phyloP scores from a whole-genome alignment of 92 coral and sea anemone genomes.

The Plumapathes pennacea region DNA sequence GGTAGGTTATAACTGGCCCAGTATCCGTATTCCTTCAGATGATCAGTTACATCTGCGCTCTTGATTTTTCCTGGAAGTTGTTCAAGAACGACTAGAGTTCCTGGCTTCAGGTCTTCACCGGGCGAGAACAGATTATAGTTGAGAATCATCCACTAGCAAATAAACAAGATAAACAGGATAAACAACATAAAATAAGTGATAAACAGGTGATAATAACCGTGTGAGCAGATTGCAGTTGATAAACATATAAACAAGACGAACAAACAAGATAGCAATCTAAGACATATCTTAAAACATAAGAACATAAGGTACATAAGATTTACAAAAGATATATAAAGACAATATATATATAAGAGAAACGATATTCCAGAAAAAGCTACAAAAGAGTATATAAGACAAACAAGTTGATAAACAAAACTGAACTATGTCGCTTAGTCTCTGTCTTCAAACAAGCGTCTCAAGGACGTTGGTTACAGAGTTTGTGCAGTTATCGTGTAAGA shows the following conservation, averaged over 20 bases:
- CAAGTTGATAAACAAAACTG: no score
- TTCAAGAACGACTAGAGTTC: slow-evolving; percentile 71
- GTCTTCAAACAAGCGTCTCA: no score
- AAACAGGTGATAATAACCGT: not conserved
- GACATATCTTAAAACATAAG: no score
- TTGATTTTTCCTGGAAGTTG: slow-evolving; percentile 87
- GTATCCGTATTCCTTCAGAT: slow-evolving; percentile 66
- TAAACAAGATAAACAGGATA: not conserved
- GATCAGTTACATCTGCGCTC: slow-evolving; percentile 79
- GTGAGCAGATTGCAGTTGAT: not conserved
- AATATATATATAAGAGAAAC: not conserved
- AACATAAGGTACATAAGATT: no score
- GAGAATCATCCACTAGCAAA: slow-evolving; percentile 84
- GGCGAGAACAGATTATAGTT: slow-evolving; percentile 86
- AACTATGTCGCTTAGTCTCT: no score
- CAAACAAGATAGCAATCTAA: not conserved
- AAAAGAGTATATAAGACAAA: no score
- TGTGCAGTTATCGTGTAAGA: no score
- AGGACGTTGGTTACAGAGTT: no score
- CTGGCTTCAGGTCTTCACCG: slow-evolving; percentile 65
- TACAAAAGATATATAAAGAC: not conserved
- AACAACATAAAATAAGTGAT: not conserved
- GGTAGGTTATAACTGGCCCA: slow-evolving; percentile 95
- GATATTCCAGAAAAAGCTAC: not conserved
- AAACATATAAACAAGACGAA: not conserved